phyloP scores from a whole-genome alignment of 2,113 vertebrate genomes.

The Dicerorhinus sumatrensis region DNA sequence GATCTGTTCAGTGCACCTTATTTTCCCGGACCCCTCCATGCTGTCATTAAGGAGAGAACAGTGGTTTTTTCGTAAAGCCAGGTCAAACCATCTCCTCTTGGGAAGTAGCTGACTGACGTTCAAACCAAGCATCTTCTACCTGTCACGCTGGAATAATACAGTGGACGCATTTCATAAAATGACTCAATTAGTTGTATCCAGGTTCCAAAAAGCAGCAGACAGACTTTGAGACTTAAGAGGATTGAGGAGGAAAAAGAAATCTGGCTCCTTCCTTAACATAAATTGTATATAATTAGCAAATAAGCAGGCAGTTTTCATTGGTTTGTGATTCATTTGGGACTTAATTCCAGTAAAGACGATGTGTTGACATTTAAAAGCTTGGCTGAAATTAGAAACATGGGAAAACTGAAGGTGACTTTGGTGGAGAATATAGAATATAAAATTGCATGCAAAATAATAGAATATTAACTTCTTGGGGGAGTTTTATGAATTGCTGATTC shows the following conservation, averaged over 20 bases:
- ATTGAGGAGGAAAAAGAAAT: background rate
- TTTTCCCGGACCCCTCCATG: background rate
- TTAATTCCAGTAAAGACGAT: constrained; percentile 19
- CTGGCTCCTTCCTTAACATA: constrained; percentile 25
- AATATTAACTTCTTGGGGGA: background rate
- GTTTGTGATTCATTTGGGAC: constrained; percentile 62
- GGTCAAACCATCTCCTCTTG: background rate
- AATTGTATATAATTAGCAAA: constrained; percentile 48
- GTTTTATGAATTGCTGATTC: background rate
- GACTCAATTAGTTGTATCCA: background rate
- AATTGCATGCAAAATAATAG: background rate
- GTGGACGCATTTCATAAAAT: constrained; percentile 1
- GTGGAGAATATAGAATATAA: background rate
- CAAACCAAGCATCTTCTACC: background rate
- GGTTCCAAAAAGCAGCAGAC: background rate
- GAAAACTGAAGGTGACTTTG: constrained; percentile 51
- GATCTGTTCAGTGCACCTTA: background rate
- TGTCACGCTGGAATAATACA: background rate
- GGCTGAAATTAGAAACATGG: constrained; percentile 60
- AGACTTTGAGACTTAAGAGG: constrained; percentile 17
- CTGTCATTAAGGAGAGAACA: background rate
- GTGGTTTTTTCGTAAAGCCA: background rate
- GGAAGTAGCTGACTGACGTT: background rate
- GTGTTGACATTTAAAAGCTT: constrained; percentile 54
- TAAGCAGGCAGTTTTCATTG: background rate